Evolutionary conservation across 2,888 invertebrate genomes (phyloP), one percentile per base, ranked within the genome.

Genomic region (Autographa pulchrina): DNA sequence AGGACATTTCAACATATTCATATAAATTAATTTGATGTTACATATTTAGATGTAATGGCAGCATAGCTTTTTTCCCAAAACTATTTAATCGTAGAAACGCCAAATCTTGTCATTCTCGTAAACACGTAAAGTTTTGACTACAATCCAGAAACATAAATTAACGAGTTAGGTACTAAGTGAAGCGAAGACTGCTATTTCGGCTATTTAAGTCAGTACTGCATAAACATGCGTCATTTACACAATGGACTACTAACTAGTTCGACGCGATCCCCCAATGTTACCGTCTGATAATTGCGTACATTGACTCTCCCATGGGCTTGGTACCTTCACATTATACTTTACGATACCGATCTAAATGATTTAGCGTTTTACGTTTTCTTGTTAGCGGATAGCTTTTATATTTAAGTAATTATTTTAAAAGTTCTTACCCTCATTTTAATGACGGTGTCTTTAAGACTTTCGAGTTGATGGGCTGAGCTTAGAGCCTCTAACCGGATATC

Each of bases 401-500:
- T 79, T 35, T 18, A 18, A 52, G 32, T 48, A 41, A 60, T 61
- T 14, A 62, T 13, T 52, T 13, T 8, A 54, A 67, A 54, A 61
- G 25, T 73, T 64, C 96, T 92, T 94, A 98, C 98, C 96, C 99
- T 98, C 98, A 99, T 99, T 94, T 99, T 99, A 92, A 98, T 98
- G 89, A 99, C 99, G 65, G 99, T 99, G 90, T 99, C 99, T 91
- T 99, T 98, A 25, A 99, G 96, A 84, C 98, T 99, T 92, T 99
- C 99, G 68, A 99, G 96, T 92, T 99, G 99, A 92, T 99, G 99
- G 5, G 99, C 99, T 0, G 99, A 99, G 84, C 99, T 99, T 43
- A 99, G 96, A 9, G 99, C 99, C 93, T 99, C 99, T 78, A 99
- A 96, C 78, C 99, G 96, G 74, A 99, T 99, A 92, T 99, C 99